Conservation (phyloP, 2,888 invertebrate genomes). For the Sesia apiformis region DNA sequence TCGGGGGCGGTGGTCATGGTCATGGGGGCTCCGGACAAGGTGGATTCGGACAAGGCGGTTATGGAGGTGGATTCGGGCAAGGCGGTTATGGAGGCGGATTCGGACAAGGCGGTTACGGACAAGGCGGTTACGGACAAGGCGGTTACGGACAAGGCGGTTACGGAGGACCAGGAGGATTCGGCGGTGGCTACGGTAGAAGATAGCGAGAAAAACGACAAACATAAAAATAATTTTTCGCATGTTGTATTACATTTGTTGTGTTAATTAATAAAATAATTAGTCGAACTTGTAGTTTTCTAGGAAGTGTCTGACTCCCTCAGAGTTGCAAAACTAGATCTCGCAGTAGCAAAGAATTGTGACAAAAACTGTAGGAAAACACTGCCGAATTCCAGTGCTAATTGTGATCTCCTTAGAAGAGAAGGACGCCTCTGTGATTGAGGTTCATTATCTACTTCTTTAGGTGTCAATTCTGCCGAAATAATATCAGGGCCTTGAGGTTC, state of each 20-base stretch:
- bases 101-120: constrained; percentile 9
- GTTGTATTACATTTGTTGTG: not conserved
- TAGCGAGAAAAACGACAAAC: not conserved
- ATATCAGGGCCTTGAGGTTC: no score
- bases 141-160: constrained; percentile 12
- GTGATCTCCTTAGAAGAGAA: constrained; percentile 25
- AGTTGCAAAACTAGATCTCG: constrained; percentile 20
- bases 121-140: constrained; percentile 5
- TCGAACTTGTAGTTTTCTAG: not conserved
- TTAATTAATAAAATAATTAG: not conserved
- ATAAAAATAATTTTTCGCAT: not conserved
- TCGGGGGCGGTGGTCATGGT: not conserved
- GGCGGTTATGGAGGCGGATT: constrained; percentile 9
- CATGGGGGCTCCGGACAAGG: constrained; percentile 5
- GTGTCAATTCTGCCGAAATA: no score
- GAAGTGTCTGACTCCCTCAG: not conserved
- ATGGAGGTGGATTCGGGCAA: no score
- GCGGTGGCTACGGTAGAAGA: not conserved
- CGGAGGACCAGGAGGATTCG: constrained; percentile 7
- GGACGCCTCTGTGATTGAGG: not conserved
- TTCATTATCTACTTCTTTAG: not conserved
- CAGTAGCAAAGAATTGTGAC: constrained; percentile 39
- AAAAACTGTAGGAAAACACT: constrained; percentile 43
- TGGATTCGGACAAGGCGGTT: constrained; percentile 9
- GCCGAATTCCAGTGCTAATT: constrained; percentile 41